Evolutionary conservation across 2,888 invertebrate genomes (phyloP), one percentile per base, ranked within the genome.

Genomic region (Euspilapteryx auroguttella): DNA sequence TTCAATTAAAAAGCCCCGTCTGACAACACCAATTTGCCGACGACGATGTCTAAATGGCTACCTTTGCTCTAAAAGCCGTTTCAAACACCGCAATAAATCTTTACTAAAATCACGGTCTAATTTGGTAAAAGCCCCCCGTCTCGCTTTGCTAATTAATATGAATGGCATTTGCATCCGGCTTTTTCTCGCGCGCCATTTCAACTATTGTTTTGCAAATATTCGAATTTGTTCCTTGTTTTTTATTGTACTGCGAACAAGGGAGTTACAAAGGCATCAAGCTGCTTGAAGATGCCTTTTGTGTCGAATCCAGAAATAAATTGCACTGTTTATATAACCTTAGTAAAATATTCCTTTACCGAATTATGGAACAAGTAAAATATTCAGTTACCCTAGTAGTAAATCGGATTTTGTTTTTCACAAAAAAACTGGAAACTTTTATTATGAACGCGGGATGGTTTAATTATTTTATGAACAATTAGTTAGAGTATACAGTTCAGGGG

Each of bases 141-240:
- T 73, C 71, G 73, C 73, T 71, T 68, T 73, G 65, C 71, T 75
- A 75, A 75, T 75, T 75, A 75, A 75, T 73, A 75, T 73, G 73
- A 73, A 75, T 73, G 64, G 73, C 68, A 69, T 73, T 75, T 75
- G 69, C 73, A 75, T 73, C 71, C 71, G 66, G 73, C 68, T 75
- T 73, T 73, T 73, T 73, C 75, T 73, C 71, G 57, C 65, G 61
- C 61, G 59, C 57, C 61, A 69, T 73, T 64, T 65, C 65, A 71
- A 75, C 73, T 75, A 75, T 75, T 75, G 73, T 75, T 73, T 73
- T 66, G 71, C 59, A 59, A 65, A 71, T 71, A 75, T 69, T 55
- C 68, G 63, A 61, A 75, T 73, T 71, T 73, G 68, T 73, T 68
- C 49, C 26, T 53, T 54, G 62, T 61, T 71, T 69, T 69, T 64